These are phyloP conservation scores for Hipposideros larvatus DNA, from an alignment of 2,797 vertebrate genomes.

Conservation along the genomic window DNA sequence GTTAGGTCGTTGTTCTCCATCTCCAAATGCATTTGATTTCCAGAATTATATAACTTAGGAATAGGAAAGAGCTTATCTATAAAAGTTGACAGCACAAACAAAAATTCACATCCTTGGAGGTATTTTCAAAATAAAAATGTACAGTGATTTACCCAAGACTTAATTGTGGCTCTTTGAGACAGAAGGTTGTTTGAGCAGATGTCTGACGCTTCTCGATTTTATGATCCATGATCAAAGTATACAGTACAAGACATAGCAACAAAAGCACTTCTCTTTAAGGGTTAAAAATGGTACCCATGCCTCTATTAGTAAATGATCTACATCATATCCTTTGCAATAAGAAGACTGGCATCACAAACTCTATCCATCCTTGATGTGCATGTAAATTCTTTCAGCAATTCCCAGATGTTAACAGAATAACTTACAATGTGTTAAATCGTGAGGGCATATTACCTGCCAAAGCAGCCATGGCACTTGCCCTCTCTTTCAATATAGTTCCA, in stretches of 20 bases:
- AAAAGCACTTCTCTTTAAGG: neutral
- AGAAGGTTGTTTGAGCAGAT: neutral
- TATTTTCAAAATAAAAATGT: slow-evolving; percentile 30
- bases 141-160: neutral
- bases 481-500: slow-evolving; percentile 95
- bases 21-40: neutral
- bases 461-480: slow-evolving; percentile 94
- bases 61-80: neutral
- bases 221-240: neutral
- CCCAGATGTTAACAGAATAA: neutral
- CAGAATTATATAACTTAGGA: neutral
- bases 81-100: neutral
- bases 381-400: neutral
- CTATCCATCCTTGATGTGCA: neutral
- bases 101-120: neutral
- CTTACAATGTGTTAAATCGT: rapidly evolving
- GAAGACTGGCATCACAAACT: neutral
- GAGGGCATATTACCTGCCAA: slow-evolving; percentile 91
- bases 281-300: neutral
- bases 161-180: neutral
- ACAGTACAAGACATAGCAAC: neutral
- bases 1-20: neutral
- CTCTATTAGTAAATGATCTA: neutral
- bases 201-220: neutral
- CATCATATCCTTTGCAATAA: neutral